These are phyloP conservation scores for Fundulus diaphanus DNA, from an alignment of 2,797 vertebrate species.

Conservation along the genomic window DNA sequence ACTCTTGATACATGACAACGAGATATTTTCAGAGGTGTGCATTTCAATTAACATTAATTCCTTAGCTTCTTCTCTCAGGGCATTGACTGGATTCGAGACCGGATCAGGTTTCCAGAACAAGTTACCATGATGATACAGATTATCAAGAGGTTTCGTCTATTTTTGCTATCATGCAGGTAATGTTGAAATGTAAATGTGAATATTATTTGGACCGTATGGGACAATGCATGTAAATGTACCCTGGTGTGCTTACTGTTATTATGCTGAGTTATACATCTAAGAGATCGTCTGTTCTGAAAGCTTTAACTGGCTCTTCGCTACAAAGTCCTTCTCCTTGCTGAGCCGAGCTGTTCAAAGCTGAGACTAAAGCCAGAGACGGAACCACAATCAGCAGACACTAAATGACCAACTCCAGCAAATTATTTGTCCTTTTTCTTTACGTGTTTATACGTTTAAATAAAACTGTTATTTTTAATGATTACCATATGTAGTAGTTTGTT, in stretches of 20 bases:
- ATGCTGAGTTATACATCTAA: background rate
- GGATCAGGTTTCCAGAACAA: too few relatives aligned
- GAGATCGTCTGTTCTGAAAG: background rate
- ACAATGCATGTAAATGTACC: background rate
- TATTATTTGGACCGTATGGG: too few relatives aligned
- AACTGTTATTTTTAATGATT: conserved; percentile 6
- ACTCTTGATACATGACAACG: too few relatives aligned
- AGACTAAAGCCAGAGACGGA: conserved; percentile 7
- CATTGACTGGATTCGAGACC: background rate
- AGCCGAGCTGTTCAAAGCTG: conserved; percentile 10
- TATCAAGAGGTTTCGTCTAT: background rate
- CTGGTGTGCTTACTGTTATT: background rate
- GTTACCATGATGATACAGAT: too few relatives aligned
- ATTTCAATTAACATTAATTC: background rate
- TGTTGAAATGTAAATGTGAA: background rate
- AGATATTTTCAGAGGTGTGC: background rate
- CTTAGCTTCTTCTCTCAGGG: background rate
- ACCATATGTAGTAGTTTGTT: background rate
- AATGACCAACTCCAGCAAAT: conserved; percentile 3
- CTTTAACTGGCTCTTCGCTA: conserved; percentile 7
- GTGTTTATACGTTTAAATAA: background rate
- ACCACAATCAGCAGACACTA: background rate
- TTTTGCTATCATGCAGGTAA: background rate
- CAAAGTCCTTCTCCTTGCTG: conserved; percentile 2
- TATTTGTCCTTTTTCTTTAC: too few relatives aligned